Evolutionary conservation across 2,113 vertebrate species (phyloP).

Genomic region (Chloroceryle aenea): DNA sequence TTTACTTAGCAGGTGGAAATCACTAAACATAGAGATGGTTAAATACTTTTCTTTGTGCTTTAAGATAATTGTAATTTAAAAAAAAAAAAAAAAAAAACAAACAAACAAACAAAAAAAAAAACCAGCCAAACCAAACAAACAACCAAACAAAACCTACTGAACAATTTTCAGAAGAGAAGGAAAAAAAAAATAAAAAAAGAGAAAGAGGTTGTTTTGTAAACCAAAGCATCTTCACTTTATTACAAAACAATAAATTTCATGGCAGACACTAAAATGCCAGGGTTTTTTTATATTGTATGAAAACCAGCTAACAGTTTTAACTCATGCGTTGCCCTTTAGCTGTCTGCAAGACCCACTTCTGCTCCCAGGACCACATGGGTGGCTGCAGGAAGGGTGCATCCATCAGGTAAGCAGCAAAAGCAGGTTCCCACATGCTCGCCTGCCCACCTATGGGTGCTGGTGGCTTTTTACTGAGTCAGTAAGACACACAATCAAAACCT

Average conservation of each 20-base stretch:
- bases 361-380: background rate
- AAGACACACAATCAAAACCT: background rate
- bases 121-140: background rate
- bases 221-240: background rate
- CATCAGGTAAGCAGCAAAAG: background rate
- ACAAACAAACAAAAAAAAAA: background rate
- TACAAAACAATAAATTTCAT: background rate
- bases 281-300: background rate
- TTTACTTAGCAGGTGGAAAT: background rate
- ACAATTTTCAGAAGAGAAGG: background rate
- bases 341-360: background rate
- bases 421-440: fast-evolving
- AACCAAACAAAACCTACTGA: background rate
- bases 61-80: background rate
- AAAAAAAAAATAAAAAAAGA: background rate
- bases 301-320: background rate
- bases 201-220: background rate
- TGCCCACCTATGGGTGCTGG: background rate
- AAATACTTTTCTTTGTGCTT: background rate
- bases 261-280: background rate
- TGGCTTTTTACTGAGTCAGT: background rate
- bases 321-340: background rate
- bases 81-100: too few relatives aligned
- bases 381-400: background rate
- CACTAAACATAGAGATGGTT: background rate